Base-by-base conservation (phyloP, 1,140 invertebrate genomes). In the Brachionus rotundiformis region DNA sequence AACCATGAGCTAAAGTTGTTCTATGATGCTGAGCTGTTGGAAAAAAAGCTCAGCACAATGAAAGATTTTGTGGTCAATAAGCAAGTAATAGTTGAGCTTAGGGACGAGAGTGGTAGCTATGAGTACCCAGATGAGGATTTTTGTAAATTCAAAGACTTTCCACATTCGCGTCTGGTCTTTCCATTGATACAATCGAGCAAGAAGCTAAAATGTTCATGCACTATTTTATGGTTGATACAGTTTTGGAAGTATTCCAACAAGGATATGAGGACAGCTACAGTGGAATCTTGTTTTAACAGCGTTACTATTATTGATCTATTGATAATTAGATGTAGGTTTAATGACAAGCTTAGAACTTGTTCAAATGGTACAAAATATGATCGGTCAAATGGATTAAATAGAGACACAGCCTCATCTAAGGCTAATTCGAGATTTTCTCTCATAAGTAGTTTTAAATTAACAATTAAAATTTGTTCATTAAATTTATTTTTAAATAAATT, bases 131-230 rank as follows among this genome's bases (percentile, higher is more conserved):
- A 79, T 16, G 11, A 29, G 8, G 76, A 79, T 39, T 79, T 79
- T 79, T 79, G 76, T 41, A 39, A n/a, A 31, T 79, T 79, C n/a
- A 59, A 79, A 36, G n/a, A 79, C 31, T 79, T 79, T 63, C 76
- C 76, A 10, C 76, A 79, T 31, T 36, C 29, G 25, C 19, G 47
- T 3, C 29, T 59, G 13, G 47, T 79, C 27, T 79, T 39, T 63
- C 76, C 76, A n/a, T 8, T 79, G 8, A 79, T 79, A 36, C 33
- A 79, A 13, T 29, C 44, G 10, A 63, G 25, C 23, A 11, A 8
- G 2, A 33, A 59, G 4, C 33, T 79, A 11, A 41, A 79, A 19
- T 79, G 76, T 63, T 31, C 47, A 6, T 79, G 76, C 36, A 79
- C 76, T 31, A 33, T 79, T 0, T 11, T 79, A 8, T 79, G 76